A percentile compares a stretch with the other conserved stretches of the same genome.
Evolutionary conservation across 2,888 invertebrate genomes (phyloP).

Genomic region (Dione vanillae): DNA sequence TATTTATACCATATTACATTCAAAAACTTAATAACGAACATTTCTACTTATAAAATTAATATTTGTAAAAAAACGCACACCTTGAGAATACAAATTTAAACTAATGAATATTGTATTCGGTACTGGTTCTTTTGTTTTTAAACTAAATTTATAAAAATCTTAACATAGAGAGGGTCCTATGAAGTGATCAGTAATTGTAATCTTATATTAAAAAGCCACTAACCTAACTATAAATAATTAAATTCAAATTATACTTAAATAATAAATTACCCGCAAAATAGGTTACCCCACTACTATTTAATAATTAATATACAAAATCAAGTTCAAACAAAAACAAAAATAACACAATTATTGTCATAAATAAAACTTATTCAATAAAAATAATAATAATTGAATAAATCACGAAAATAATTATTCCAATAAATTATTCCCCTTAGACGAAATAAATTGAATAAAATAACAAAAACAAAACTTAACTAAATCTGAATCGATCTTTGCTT

Average conservation of each 20-base stretch:
- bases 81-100: constrained; percentile 11
- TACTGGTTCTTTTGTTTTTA: constrained; percentile 60
- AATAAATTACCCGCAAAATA: constrained; percentile 22
- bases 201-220: constrained; percentile 8
- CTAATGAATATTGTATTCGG: constrained; percentile 73
- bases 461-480: constrained; percentile 32
- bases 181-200: constrained; percentile 1
- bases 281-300: not conserved
- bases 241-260: not conserved
- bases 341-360: not conserved
- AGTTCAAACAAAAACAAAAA: not conserved
- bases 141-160: constrained; percentile 46
- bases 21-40: not conserved
- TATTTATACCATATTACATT: constrained; percentile 1
- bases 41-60: not conserved
- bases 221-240: constrained; percentile 19
- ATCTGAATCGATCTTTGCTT: constrained; percentile 61
- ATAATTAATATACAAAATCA: not conserved
- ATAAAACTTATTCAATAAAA: not conserved
- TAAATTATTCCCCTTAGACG: not conserved
- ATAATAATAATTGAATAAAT: not conserved
- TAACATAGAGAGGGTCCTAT: constrained; percentile 37
- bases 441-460: not conserved
- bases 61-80: constrained; percentile 2
- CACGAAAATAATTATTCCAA: not conserved